Conservation (phyloP, 2,797 vertebrate genomes). For the Poecilia velifera region DNA sequence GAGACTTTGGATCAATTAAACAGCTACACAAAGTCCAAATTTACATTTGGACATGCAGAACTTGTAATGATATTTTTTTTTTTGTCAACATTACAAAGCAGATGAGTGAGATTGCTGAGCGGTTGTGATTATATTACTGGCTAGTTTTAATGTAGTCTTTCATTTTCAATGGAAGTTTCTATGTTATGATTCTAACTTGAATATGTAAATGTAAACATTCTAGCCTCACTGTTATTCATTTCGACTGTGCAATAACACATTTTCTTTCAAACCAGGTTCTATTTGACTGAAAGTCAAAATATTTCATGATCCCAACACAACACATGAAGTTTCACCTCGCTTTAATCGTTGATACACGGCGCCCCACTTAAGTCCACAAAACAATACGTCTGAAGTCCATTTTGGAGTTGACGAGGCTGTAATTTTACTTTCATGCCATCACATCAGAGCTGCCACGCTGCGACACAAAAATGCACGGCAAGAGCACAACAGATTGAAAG, state of each 20-base stretch:
- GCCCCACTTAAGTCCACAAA: background rate
- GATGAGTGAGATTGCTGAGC: background rate
- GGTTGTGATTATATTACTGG: background rate
- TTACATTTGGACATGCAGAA: background rate
- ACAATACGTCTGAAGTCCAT: background rate
- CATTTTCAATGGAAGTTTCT: background rate
- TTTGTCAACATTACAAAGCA: background rate
- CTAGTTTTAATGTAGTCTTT: background rate
- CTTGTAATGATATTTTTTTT: background rate
- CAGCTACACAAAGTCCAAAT: background rate
- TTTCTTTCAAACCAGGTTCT: background rate
- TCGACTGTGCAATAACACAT: background rate
- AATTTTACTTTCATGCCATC: constrained; percentile 8
- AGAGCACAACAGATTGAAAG: background rate
- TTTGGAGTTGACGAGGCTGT: background rate
- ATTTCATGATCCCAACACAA: background rate
- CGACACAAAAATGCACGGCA: background rate
- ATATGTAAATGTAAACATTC: background rate
- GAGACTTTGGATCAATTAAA: background rate
- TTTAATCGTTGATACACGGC: background rate
- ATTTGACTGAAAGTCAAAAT: background rate
- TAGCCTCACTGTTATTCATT: background rate
- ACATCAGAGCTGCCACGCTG: background rate
- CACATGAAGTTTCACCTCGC: background rate
- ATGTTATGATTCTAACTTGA: background rate